Base-by-base conservation (phyloP, 2,797 vertebrate genomes). In the Bucorvus abyssinicus region DNA sequence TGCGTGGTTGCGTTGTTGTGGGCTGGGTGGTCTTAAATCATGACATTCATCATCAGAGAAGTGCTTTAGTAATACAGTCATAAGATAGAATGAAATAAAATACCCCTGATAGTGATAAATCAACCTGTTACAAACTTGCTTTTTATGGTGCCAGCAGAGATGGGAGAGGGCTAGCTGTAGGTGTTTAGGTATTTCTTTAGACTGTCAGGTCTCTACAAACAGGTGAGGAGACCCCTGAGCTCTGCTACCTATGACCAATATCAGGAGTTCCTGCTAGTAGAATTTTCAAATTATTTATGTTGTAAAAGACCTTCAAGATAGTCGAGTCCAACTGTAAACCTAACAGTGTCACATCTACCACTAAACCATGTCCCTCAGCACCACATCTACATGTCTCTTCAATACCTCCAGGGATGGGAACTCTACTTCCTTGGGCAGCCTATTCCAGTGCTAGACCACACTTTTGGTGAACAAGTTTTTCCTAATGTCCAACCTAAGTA, bases 21-120 rank as follows among this genome's bases (percentile, higher is more conserved):
- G 12, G 38, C 38, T 40, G 38, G 38, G 38, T 40, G 38, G 38
- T 40, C 38, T 40, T 10, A 40, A 40, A 40, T 12, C 38, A 40
- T 40, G 38, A 40, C 38, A 40, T 40, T 92, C 2, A 3, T 84
- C 80, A 93, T 94, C 64, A 93, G 45, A 93, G 90, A 95, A 86
- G 36, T 87, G 44, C 36, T 95, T 93, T 92, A 95, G 63, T 92
- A 93, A 53, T 82, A 81, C 36, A 93, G 55, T 80, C 3, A 84
- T 83, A 65, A 82, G 69, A 82, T 42, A 61, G 85, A 87, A 94
- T 49, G 50, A 93, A 84, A 85, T 68, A 79, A 77, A 82, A 80
- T 60, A 64, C 50, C 21, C 52, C 32, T 83, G 64, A 56, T 32
- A 38, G 65, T 71, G 59, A 82, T 78, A 90, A 95, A 89, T 84